These are phyloP conservation scores for Phlogophora meticulosa DNA, from an alignment of 2,888 invertebrate genomes.

Conservation along the genomic window DNA sequence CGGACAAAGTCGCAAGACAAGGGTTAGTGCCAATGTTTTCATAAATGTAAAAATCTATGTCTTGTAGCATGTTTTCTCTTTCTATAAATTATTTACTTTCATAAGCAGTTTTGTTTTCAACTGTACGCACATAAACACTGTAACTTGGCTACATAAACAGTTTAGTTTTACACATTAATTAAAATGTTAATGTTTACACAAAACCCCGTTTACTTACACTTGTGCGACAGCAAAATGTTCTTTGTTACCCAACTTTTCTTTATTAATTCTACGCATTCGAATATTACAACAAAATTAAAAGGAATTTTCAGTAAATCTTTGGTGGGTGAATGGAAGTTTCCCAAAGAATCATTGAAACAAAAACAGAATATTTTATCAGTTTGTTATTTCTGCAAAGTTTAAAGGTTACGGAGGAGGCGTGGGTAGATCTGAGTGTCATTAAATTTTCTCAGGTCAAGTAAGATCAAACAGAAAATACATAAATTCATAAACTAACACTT, in stretches of 20 bases:
- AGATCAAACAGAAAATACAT: conserved; percentile 1
- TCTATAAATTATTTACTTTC: conserved; percentile 9
- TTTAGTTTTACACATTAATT: conserved; percentile 66
- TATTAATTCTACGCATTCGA: conserved; percentile 19
- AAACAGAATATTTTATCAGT: conserved; percentile 23
- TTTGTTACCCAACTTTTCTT: conserved; percentile 40
- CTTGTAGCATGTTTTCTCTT: background rate
- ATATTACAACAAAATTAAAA: background rate
- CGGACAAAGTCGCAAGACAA: too few species aligned
- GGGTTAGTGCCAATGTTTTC: too few species aligned
- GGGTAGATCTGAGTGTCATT: conserved; percentile 20
- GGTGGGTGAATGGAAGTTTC: background rate
- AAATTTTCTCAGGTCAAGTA: conserved; percentile 22
- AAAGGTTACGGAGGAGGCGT: conserved; percentile 20
- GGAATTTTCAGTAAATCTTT: background rate
- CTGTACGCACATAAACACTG: conserved; percentile 58
- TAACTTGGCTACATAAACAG: conserved; percentile 57
- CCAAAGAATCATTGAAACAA: conserved; percentile 3
- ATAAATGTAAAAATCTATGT: background rate
- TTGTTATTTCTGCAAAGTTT: conserved; percentile 30
- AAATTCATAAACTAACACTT: too few species aligned
- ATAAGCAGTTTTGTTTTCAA: conserved; percentile 29
- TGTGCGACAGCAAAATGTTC: conserved; percentile 31
- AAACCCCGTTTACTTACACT: conserved; percentile 40
- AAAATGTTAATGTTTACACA: conserved; percentile 62